Evolutionary conservation across 2,888 invertebrate species (phyloP).

Genomic region (Philaethria dido): DNA sequence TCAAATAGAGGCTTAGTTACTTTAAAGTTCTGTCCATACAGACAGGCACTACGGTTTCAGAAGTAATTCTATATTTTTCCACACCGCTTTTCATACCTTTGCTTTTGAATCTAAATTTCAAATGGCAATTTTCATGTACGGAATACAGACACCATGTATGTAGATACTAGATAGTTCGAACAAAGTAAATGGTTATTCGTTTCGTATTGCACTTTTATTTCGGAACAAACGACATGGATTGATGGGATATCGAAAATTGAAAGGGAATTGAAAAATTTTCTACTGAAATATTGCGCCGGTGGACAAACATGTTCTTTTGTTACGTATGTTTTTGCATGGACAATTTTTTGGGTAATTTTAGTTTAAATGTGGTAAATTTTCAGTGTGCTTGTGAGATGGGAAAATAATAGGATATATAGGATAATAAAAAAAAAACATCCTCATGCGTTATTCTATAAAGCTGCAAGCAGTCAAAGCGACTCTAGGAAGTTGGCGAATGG

Average conservation of each 20-base stretch:
- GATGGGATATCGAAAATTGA: slow-evolving; percentile 47
- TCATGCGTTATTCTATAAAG: no score
- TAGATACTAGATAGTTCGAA: slow-evolving; percentile 27
- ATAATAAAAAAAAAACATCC: no score
- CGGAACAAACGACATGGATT: slow-evolving; percentile 45
- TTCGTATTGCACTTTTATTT: slow-evolving; percentile 39
- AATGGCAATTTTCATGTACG: slow-evolving; percentile 25
- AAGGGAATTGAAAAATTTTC: slow-evolving; percentile 43
- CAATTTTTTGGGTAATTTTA: background rate
- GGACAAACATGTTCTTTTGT: slow-evolving; percentile 30
- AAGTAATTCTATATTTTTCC: background rate
- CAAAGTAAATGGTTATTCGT: slow-evolving; percentile 28
- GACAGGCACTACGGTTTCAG: no score
- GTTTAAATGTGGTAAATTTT: no score
- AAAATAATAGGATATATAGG: no score
- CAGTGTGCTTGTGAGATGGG: no score
- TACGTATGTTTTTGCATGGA: background rate
- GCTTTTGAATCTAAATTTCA: slow-evolving; percentile 13
- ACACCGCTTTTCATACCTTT: background rate
- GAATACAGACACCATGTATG: background rate
- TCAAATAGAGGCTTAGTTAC: no score
- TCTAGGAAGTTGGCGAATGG: no score
- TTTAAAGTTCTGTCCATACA: no score
- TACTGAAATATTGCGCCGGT: slow-evolving; percentile 39
- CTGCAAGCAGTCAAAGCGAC: no score